These are phyloP conservation scores for Hipparchia semele DNA, from an alignment of 2,888 invertebrate genomes.

Conservation along the genomic window DNA sequence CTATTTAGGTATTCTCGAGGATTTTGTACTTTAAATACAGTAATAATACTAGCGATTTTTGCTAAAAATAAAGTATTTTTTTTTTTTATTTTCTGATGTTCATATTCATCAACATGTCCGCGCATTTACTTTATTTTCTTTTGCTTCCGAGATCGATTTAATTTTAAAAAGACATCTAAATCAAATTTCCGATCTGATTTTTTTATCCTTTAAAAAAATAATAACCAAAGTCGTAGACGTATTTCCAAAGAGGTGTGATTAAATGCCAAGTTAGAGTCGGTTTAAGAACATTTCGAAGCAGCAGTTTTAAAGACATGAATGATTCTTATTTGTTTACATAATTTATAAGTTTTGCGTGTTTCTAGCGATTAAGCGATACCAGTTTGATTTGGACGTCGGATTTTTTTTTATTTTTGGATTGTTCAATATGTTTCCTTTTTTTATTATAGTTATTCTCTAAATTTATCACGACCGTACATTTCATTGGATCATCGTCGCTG, in stretches of 20 bases:
- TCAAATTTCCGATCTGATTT: slow-evolving; percentile 24
- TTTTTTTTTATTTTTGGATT: slow-evolving; percentile 44
- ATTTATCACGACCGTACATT: slow-evolving; percentile 52
- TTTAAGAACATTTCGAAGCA: slow-evolving; percentile 63
- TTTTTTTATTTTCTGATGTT: slow-evolving; percentile 26
- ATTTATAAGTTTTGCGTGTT: slow-evolving; percentile 68
- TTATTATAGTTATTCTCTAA: slow-evolving; percentile 47
- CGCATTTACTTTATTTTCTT: slow-evolving; percentile 16
- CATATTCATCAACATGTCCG: slow-evolving; percentile 12
- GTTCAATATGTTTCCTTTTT: slow-evolving; percentile 39
- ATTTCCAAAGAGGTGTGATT: slow-evolving; percentile 48
- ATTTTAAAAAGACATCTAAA: slow-evolving; percentile 28
- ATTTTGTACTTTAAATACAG: slow-evolving; percentile 70
- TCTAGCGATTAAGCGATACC: slow-evolving; percentile 45
- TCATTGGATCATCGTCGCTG: slow-evolving; percentile 32
- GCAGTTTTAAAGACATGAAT: slow-evolving; percentile 78
- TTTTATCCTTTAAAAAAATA: slow-evolving; percentile 20
- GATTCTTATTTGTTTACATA: slow-evolving; percentile 59
- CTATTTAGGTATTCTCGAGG: slow-evolving; percentile 50
- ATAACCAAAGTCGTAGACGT: slow-evolving; percentile 54
- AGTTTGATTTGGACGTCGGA: slow-evolving; percentile 42
- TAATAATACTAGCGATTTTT: slow-evolving; percentile 35
- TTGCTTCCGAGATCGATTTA: slow-evolving; percentile 9
- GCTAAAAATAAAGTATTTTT: slow-evolving; percentile 21
- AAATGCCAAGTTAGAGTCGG: slow-evolving; percentile 45